Conservation (phyloP, 2,113 vertebrate species). For the Hippopotamus amphibius region DNA sequence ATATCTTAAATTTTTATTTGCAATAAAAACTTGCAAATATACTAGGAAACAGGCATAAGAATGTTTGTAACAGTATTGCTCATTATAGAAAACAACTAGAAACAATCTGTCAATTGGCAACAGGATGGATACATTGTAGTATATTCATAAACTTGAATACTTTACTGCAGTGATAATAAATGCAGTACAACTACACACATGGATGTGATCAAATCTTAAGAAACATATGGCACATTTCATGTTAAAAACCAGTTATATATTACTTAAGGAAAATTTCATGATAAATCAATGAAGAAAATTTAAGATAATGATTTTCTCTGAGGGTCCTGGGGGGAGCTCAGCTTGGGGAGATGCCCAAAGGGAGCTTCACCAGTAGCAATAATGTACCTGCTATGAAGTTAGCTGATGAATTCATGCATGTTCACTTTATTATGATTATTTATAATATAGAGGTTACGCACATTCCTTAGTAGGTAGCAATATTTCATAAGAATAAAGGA, state of each 20-base stretch:
- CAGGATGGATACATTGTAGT: background rate
- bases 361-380: too few species aligned
- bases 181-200: background rate
- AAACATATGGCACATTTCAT: background rate
- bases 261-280: background rate
- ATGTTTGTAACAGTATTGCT: background rate
- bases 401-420: background rate
- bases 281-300: background rate
- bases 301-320: background rate
- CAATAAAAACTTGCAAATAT: background rate
- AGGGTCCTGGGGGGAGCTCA: fast-evolving
- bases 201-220: background rate
- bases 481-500: background rate
- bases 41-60: background rate
- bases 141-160: background rate
- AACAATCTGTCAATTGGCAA: background rate
- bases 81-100: background rate
- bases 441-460: background rate
- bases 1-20: background rate
- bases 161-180: background rate
- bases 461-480: background rate
- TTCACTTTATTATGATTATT: background rate
- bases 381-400: background rate
- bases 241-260: background rate
- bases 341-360: background rate